Evolutionary conservation across 1,140 invertebrate genomes (phyloP).

Genomic region (Zaprionus tsacasi): DNA sequence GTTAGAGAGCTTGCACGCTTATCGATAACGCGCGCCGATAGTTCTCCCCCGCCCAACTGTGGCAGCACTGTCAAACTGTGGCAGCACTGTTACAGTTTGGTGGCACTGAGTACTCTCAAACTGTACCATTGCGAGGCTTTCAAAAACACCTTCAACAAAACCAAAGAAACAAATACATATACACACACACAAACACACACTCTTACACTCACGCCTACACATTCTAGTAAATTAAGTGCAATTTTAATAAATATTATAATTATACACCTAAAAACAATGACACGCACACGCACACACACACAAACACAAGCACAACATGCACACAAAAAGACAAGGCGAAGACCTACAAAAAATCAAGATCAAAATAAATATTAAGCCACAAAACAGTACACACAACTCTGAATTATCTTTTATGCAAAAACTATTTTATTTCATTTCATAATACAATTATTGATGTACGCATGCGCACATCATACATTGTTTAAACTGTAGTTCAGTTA

Average conservation of each 20-base stretch:
- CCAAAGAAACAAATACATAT: conserved; percentile 42
- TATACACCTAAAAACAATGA: conserved; percentile 52
- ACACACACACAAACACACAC: conserved; percentile 41
- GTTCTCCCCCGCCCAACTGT: conserved; percentile 4
- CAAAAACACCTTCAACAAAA: conserved; percentile 34
- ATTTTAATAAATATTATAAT: conserved; percentile 79
- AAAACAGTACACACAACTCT: conserved; percentile 8
- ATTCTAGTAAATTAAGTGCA: conserved; percentile 76
- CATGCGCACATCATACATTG: conserved; percentile 62
- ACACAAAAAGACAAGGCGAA: conserved; percentile 81
- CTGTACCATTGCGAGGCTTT: conserved; percentile 68
- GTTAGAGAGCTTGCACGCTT: conserved; percentile 34
- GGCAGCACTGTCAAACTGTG: conserved; percentile 26
- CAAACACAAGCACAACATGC: conserved; percentile 59
- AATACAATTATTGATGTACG: conserved; percentile 79
- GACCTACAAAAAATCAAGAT: conserved; percentile 65
- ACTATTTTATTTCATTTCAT: conserved; percentile 78
- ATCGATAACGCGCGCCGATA: conserved; percentile 38
- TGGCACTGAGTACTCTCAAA: conserved; percentile 39
- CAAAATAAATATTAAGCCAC: conserved; percentile 59
- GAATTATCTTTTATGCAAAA: conserved; percentile 64
- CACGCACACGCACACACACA: neutral
- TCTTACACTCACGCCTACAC: conserved; percentile 55
- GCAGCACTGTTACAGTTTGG: conserved; percentile 30
- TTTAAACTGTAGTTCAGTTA: conserved; percentile 62